Evolutionary conservation across 2,113 vertebrate genomes (phyloP).

Genomic region (Otocyon megalotis): DNA sequence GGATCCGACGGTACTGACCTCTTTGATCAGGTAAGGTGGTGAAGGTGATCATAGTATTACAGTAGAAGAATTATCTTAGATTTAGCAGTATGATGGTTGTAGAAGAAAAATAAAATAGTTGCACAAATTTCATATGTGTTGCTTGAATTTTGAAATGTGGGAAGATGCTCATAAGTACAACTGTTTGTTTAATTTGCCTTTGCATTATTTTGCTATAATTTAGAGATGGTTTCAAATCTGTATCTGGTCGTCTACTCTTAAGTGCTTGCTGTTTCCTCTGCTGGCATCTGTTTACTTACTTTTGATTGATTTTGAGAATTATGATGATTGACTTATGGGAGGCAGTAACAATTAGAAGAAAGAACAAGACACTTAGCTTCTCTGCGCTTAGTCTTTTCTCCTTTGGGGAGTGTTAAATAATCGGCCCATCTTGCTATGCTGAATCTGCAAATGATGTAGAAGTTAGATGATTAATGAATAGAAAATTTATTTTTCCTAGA

Average conservation of each 20-base stretch:
- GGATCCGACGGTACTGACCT: slow-evolving; percentile 96
- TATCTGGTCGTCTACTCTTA: background rate
- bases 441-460: background rate
- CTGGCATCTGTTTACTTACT: background rate
- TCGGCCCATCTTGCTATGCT: background rate
- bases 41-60: background rate
- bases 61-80: background rate
- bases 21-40: slow-evolving; percentile 94
- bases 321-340: background rate
- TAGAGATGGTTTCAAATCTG: background rate
- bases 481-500: slow-evolving; percentile 37
- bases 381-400: background rate
- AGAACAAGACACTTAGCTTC: background rate
- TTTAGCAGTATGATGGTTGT: background rate
- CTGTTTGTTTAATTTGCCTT: slow-evolving; percentile 49
- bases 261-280: background rate
- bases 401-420: background rate
- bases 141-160: slow-evolving; percentile 45
- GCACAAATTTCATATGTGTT: background rate
- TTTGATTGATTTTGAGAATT: slow-evolving; percentile 21
- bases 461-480: background rate
- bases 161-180: slow-evolving; percentile 10
- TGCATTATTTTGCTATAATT: slow-evolving; percentile 27
- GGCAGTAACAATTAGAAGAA: background rate
- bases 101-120: background rate